phyloP scores from a whole-genome alignment of 2,113 vertebrate genomes.

The Manacus vitellinus region DNA sequence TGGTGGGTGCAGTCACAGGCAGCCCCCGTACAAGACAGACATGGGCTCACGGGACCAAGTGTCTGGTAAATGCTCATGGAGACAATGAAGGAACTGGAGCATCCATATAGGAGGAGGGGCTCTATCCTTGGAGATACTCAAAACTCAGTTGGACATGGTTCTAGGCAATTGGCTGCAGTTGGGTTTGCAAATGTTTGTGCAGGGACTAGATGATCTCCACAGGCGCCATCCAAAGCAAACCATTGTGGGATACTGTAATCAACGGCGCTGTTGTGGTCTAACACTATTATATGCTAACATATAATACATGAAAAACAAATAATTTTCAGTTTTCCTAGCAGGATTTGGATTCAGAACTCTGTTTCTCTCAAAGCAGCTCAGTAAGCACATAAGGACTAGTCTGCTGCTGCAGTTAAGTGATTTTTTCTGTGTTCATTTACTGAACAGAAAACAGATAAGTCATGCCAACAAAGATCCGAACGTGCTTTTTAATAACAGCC shows the following conservation, averaged over 20 bases:
- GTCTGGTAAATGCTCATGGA: background rate
- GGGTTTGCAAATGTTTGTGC: background rate
- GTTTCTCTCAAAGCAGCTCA: background rate
- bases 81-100: background rate
- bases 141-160: accelerated
- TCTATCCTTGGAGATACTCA: background rate
- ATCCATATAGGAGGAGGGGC: background rate
- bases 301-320: background rate
- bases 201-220: background rate
- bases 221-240: background rate
- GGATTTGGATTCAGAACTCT: background rate
- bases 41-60: background rate
- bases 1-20: background rate
- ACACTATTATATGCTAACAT: accelerated
- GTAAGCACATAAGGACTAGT: background rate
- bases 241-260: background rate
- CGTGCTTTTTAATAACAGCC: background rate
- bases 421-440: background rate
- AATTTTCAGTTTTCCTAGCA: background rate
- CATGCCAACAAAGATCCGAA: background rate
- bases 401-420: background rate
- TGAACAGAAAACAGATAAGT: background rate
- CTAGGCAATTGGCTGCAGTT: background rate
- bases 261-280: background rate
- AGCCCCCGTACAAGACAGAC: background rate